These are phyloP conservation scores for Schizothorax lantsangensis DNA, from an alignment of 2,797 vertebrate genomes.

Conservation along the genomic window DNA sequence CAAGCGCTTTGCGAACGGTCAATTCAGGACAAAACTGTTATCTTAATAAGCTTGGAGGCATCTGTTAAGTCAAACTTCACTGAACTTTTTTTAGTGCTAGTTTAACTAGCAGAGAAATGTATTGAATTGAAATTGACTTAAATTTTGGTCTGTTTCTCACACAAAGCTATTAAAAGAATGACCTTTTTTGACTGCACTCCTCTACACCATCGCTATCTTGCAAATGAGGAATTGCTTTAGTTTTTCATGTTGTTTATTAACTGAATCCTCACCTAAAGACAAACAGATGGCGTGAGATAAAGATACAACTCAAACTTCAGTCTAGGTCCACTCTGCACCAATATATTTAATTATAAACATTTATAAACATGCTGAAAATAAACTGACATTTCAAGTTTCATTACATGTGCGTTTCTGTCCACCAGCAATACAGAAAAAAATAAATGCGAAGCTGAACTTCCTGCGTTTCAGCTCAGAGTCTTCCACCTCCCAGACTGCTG, in stretches of 20 bases:
- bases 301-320: not conserved
- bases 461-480: not conserved
- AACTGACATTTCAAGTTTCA: constrained; percentile 9
- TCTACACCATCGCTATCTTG: not conserved
- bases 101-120: not conserved
- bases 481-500: constrained; percentile 20
- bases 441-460: constrained; percentile 17
- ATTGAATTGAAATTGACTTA: not conserved
- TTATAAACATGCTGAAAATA: constrained; percentile 3
- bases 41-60: not conserved
- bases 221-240: constrained; percentile 10
- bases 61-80: not conserved
- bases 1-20: no score
- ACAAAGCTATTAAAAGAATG: not conserved
- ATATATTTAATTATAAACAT: constrained; percentile 14
- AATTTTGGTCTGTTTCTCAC: not conserved
- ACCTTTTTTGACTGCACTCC: not conserved
- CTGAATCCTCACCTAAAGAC: not conserved
- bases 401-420: not conserved
- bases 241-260: constrained; percentile 9
- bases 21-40: not conserved
- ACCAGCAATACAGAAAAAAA: not conserved
- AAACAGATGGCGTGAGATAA: constrained; percentile 31
- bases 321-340: not conserved
- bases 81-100: not conserved